Conservation (phyloP, 2,888 invertebrate species). For the Folsomia manolachei region DNA sequence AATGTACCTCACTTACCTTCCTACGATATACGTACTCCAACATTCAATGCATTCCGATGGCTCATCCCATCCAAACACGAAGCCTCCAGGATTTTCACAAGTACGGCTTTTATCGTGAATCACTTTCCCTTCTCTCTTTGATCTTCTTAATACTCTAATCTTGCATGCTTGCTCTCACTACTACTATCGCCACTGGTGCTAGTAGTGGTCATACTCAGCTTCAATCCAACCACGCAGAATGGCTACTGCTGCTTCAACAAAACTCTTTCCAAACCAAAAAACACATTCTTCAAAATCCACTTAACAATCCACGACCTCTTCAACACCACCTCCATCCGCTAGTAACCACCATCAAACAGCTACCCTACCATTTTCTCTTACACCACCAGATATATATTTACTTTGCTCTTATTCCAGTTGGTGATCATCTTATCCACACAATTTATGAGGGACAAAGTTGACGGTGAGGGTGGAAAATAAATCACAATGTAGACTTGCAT, state of each 20-base stretch:
- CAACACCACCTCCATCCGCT: not conserved
- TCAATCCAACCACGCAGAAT: too few relatives aligned
- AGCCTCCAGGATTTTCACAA: not conserved
- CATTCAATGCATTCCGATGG: slow-evolving; percentile 8
- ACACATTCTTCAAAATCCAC: not conserved
- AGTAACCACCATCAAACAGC: not conserved
- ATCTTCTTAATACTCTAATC: slow-evolving; percentile 23
- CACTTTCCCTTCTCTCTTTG: slow-evolving; percentile 21
- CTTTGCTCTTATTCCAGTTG: too few relatives aligned
- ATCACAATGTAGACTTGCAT: not conserved
- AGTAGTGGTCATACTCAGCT: not conserved
- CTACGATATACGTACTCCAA: too few relatives aligned
- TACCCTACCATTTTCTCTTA: too few relatives aligned
- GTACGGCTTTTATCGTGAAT: slow-evolving; percentile 16
- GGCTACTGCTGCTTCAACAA: not conserved
- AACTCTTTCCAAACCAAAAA: not conserved
- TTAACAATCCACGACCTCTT: not conserved
- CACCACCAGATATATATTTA: too few relatives aligned
- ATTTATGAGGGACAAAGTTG: not conserved
- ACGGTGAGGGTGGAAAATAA: not conserved
- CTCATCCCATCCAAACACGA: too few relatives aligned
- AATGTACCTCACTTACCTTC: too few relatives aligned
- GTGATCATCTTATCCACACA: not conserved
- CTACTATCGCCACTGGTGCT: not conserved
- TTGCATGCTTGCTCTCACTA: slow-evolving; percentile 10